phyloP scores from a whole-genome alignment of 2,888 invertebrate species.

The Brenthis hecate region DNA sequence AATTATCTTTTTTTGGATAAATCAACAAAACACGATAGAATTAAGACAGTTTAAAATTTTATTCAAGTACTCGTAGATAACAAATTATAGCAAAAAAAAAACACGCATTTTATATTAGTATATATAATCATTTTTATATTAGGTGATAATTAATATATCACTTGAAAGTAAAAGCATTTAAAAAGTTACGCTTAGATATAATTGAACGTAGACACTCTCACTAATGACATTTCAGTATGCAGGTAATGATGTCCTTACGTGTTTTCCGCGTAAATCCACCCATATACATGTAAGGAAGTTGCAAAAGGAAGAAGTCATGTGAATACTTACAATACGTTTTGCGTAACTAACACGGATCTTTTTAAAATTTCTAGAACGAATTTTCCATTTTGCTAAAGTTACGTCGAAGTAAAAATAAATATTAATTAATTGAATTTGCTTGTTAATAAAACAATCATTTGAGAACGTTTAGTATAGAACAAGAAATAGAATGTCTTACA shows the following conservation, averaged over 20 bases:
- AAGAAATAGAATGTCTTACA: not conserved
- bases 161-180: constrained; percentile 10
- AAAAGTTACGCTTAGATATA: constrained; percentile 20
- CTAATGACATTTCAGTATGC: constrained; percentile 41
- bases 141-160: not conserved
- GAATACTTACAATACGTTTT: constrained; percentile 41
- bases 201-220: constrained; percentile 36
- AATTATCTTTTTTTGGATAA: too few relatives aligned
- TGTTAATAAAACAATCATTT: too few relatives aligned
- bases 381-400: not conserved
- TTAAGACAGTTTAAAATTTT: not conserved
- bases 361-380: not conserved
- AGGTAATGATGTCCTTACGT: constrained; percentile 48
- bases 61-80: not conserved
- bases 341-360: constrained; percentile 31
- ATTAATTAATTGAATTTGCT: too few relatives aligned
- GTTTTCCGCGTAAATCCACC: constrained; percentile 51
- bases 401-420: too few relatives aligned
- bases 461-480: too few relatives aligned
- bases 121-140: not conserved
- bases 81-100: too few relatives aligned
- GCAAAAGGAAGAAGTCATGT: constrained; percentile 39
- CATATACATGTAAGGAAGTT: constrained; percentile 39
- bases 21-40: too few relatives aligned
- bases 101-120: not conserved